These are phyloP conservation scores for Drosophila paulistorum DNA, from an alignment of 1,140 invertebrate species.

Conservation along the genomic window DNA sequence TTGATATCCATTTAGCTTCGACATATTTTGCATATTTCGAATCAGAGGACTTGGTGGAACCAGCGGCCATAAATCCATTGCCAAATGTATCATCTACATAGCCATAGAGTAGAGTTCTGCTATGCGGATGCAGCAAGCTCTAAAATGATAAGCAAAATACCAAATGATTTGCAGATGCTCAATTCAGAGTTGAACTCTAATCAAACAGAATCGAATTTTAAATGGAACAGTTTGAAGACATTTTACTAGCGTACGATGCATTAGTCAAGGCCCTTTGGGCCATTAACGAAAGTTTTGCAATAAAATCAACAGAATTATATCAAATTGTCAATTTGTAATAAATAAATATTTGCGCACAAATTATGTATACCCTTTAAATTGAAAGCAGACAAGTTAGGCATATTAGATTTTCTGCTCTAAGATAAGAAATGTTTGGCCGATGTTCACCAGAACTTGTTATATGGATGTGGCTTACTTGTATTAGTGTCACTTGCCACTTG, in stretches of 20 bases:
- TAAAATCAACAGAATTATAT: conserved; percentile 9
- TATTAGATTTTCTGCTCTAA: too few relatives aligned
- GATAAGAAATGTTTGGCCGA: too few relatives aligned
- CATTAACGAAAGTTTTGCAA: not conserved
- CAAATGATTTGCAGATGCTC: conserved; percentile 36
- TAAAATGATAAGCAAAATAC: conserved; percentile 43
- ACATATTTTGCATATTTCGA: conserved; percentile 48
- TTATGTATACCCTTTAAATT: not conserved
- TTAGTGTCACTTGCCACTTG: too few relatives aligned
- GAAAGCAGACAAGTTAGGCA: too few relatives aligned
- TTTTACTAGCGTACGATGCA: not conserved
- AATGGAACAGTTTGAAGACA: conserved; percentile 10
- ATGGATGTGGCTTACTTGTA: too few relatives aligned
- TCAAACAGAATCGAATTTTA: conserved; percentile 3
- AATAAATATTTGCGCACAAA: conserved; percentile 6
- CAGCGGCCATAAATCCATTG: conserved; percentile 42
- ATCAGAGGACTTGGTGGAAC: not conserved
- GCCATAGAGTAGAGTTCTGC: not conserved
- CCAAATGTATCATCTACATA: conserved; percentile 33
- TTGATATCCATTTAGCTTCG: conserved; percentile 13
- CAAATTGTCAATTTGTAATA: conserved; percentile 8
- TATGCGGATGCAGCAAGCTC: conserved; percentile 3
- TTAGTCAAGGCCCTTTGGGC: not conserved
- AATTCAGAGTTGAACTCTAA: conserved; percentile 30
- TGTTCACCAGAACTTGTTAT: too few relatives aligned